Conservation (phyloP, 2,113 vertebrate species). For the Rhombomys opimus region DNA sequence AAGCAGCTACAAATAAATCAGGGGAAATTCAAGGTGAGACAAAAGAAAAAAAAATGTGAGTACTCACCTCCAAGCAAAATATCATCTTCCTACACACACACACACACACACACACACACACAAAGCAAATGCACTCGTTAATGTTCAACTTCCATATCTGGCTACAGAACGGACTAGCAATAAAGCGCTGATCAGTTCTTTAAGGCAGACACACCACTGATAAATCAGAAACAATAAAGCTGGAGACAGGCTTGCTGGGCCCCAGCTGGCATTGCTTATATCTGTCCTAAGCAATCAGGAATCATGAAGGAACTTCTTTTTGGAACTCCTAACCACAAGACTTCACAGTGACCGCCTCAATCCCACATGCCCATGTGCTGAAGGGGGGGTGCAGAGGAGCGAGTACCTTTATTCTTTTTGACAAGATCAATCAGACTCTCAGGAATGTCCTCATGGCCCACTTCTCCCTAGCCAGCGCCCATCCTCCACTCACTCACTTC, state of each 20-base stretch:
- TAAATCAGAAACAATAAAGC: constrained; percentile 88
- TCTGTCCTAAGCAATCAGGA: constrained; percentile 87
- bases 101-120: constrained; percentile 13
- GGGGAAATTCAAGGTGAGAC: constrained; percentile 74
- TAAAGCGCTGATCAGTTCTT: constrained; percentile 81
- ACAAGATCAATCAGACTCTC: constrained; percentile 74
- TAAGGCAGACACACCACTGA: constrained; percentile 82
- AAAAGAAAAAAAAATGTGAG: constrained; percentile 58
- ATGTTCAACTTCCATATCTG: constrained; percentile 86
- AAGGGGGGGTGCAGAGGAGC: constrained; percentile 50
- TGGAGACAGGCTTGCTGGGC: constrained; percentile 86
- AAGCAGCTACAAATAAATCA: constrained; percentile 85
- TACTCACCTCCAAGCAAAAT: constrained; percentile 49
- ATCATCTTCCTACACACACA: constrained; percentile 31
- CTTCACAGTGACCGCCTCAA: constrained; percentile 81
- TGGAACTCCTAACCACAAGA: constrained; percentile 79
- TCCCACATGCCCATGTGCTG: constrained; percentile 75
- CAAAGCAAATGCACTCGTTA: constrained; percentile 84
- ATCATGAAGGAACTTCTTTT: constrained; percentile 84
- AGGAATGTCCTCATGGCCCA: constrained; percentile 67
- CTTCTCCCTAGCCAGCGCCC: constrained; percentile 50
- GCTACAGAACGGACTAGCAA: constrained; percentile 82
- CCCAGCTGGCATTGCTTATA: constrained; percentile 88
- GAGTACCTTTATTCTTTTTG: constrained; percentile 76
- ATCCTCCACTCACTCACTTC: constrained; percentile 42